Conservation (phyloP, 1,140 invertebrate genomes). For the Phthorimaea operculella region DNA sequence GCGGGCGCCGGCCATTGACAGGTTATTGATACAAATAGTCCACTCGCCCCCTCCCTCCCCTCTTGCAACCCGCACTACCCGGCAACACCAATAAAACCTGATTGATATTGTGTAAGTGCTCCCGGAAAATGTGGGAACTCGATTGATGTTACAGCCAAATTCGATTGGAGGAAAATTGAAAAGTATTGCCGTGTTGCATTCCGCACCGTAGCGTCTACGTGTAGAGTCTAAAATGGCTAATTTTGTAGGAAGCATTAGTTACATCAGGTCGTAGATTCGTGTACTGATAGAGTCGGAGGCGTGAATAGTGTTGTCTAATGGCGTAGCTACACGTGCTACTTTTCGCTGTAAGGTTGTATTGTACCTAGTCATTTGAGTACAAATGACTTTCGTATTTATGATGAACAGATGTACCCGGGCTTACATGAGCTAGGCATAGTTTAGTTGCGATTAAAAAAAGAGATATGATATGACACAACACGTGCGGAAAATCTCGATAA, state of each 20-base stretch:
- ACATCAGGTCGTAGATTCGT: slow-evolving; percentile 17
- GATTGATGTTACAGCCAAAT: slow-evolving; percentile 66
- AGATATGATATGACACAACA: too few species aligned
- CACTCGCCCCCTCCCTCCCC: slow-evolving; percentile 21
- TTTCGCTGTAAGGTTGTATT: slow-evolving; percentile 1
- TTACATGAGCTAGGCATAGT: too few species aligned
- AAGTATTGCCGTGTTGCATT: slow-evolving; percentile 32
- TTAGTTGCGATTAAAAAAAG: too few species aligned
- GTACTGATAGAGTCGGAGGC: slow-evolving; percentile 56
- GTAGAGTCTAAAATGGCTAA: slow-evolving; percentile 23
- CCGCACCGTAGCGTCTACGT: slow-evolving; percentile 17
- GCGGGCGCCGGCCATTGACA: slow-evolving; percentile 54
- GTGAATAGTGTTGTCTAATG: slow-evolving; percentile 60
- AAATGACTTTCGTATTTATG: too few species aligned
- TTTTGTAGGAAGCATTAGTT: slow-evolving; percentile 8
- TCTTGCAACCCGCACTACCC: slow-evolving; percentile 26
- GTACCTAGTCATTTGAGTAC: neutral
- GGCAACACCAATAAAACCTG: slow-evolving; percentile 67
- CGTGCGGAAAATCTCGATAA: too few species aligned
- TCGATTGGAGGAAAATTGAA: slow-evolving; percentile 66
- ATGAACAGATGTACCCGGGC: too few species aligned
- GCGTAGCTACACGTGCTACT: slow-evolving; percentile 29
- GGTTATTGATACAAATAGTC: slow-evolving; percentile 67
- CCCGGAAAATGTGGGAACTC: slow-evolving; percentile 66
- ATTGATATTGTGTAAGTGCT: slow-evolving; percentile 68